Evolutionary conservation across 2,888 invertebrate genomes (phyloP), one percentile per base, ranked within the genome.

Genomic region (Exephanes ischioxanthus): DNA sequence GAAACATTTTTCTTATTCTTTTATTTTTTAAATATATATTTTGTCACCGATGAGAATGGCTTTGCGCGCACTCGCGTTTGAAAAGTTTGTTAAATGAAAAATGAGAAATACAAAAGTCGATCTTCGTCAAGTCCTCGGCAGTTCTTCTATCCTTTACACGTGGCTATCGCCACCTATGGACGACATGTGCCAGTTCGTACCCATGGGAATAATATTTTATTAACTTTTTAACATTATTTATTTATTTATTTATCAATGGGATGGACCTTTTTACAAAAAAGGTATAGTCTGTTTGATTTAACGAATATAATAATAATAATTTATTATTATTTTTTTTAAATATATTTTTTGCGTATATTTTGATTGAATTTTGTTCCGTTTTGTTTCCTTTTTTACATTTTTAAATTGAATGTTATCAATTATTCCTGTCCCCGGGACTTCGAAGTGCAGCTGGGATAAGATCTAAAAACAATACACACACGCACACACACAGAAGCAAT

Each of bases 381-480:
- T 41, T 9, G 2, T 41, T 9, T 41, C 7, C 1, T 41, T 41
- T 37, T 41, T 41, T 9, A 41, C 0, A 9, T 41, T 9, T 5
- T 9, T 1, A 9, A 41, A 9, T 41, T 41, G 0, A 41, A 9
- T 41, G 9, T 2, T 41, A n/a, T n/a, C n/a, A n/a, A n/a, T 9
- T 2, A 41, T 41, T 41, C 37, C 37, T 41, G 9, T 41, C 2
- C 1, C 9, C 37, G 9, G 37, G 9, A 41, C 41, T 41, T 67
- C 41, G 41, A n/a, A 41, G 41, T 22, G 66, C 66, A 37, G 30
- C 41, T 67, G 66, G 26, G 80, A n/a, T 45, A 67, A 80, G 58
- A 67, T 45, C 80, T 72, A 51, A 80, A 80, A 73, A 72, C 75
- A 48, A 33, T 30, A 7, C 30, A 58, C 14, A 7, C 30, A 37